A percentile compares a stretch with the other conserved stretches of the same genome.
These are phyloP conservation scores for Euplagia quadripunctaria DNA, from an alignment of 2,888 invertebrate species.

Conservation along the genomic window DNA sequence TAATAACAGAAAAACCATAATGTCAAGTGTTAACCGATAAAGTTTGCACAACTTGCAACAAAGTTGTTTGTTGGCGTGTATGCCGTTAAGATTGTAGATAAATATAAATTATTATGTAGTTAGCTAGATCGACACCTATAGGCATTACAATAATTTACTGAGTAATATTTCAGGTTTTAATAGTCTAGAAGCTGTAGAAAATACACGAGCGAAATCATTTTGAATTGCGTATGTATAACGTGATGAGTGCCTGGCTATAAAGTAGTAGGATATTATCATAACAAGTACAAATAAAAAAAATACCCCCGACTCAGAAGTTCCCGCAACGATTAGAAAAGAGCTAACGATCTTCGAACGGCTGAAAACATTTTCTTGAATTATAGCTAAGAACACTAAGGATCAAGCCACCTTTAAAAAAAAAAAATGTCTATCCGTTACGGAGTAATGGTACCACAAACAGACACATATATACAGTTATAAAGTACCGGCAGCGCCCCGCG, in stretches of 20 bases:
- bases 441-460: too few species aligned
- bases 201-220: not conserved
- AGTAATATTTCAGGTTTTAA: constrained; percentile 1
- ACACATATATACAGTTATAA: too few species aligned
- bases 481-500: too few species aligned
- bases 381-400: too few species aligned
- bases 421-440: too few species aligned
- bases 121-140: constrained; percentile 13
- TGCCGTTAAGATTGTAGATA: constrained; percentile 22
- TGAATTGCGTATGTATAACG: too few species aligned
- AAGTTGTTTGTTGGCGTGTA: constrained; percentile 17
- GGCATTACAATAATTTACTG: constrained; percentile 12
- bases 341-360: too few species aligned
- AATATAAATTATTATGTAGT: constrained; percentile 13
- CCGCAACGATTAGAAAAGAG: too few species aligned
- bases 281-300: not conserved
- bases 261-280: too few species aligned
- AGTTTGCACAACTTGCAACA: not conserved
- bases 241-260: not conserved
- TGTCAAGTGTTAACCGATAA: constrained; percentile 6
- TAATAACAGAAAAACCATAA: constrained; percentile 1
- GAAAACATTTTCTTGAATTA: too few species aligned
- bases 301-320: too few species aligned
- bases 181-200: not conserved
- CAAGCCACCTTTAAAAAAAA: too few species aligned